Base-by-base conservation (phyloP, 2,888 invertebrate species). In the Xestia ashworthii region DNA sequence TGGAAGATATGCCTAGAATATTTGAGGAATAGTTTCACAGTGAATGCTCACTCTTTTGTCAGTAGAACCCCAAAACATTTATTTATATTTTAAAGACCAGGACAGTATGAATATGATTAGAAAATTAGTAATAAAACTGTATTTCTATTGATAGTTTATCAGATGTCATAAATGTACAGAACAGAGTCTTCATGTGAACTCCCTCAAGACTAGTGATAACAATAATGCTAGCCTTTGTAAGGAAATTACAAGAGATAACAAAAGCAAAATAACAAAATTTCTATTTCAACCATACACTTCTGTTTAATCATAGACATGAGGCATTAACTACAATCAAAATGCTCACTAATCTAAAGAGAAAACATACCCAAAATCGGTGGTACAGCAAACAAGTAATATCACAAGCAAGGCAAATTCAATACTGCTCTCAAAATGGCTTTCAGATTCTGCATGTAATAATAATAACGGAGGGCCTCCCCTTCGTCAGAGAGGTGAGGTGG, bases 401-500 rank as follows among this genome's bases (percentile, higher is more conserved):
- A 66, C 60, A 14, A 41, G 22, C 65, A 16, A 48, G 19, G 22
- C 0, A 22, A 68, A 62, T 32, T 8, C 11, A 44, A 38, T 38
- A 69, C 38, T 64, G 67, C 38, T 50, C 8, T 50, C 32, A 53
- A 48, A 72, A 32, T n/a, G 55, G 19, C 14, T 58, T 62, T n/a
- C 53, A 11, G 44, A 83, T n/a, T 48, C 38, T 41, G 44, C 41
- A 55, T 66, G 38, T 70, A 64, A 71, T 78, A 67, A 72, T 80
- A 76, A 67, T 68, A 41, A 16, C 11, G 3, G 32, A 50, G 19
- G 4, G 38, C 38, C 62, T 38, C 83, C 71, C 78, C 38, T 25
- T 50, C 3, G 62, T 60, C 14, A 55, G 41, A 62, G 64, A 83
- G 65, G 73, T 70, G 76, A 71, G 82, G 80, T 71, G 68, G 9